phyloP scores from a whole-genome alignment of 2,113 vertebrate species.

The Euleptes europaea region DNA sequence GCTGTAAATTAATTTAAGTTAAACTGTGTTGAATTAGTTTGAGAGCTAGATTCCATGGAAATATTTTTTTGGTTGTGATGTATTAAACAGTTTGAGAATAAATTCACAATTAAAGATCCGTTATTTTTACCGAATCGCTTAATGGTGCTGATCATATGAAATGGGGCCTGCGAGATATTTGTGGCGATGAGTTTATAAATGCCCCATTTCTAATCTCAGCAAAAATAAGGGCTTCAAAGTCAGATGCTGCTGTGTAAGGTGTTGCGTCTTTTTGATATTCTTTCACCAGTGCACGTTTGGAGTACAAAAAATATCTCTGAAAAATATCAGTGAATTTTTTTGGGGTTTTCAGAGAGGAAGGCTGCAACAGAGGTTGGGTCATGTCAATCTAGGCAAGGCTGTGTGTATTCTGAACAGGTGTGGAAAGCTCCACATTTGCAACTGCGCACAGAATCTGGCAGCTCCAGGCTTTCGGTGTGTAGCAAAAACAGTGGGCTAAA shows the following conservation, averaged over 20 bases:
- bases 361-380: background rate
- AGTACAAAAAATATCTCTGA: background rate
- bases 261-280: background rate
- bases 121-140: background rate
- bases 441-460: background rate
- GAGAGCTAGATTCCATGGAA: background rate
- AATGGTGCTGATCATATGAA: background rate
- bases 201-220: background rate
- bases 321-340: no score
- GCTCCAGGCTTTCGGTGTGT: background rate
- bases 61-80: no score
- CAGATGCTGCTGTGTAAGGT: background rate
- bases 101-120: background rate
- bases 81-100: background rate
- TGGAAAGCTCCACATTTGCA: background rate
- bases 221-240: background rate
- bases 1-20: no score
- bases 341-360: background rate
- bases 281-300: background rate
- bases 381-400: background rate
- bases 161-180: background rate
- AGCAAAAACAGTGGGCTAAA: no score
- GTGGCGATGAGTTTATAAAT: background rate
- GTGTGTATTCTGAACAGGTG: background rate
- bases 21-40: no score